Percentiles rank a stretch among this genome's conserved stretches.
phyloP scores from a whole-genome alignment of 2,888 invertebrate species.

The Diarsia brunnea region DNA sequence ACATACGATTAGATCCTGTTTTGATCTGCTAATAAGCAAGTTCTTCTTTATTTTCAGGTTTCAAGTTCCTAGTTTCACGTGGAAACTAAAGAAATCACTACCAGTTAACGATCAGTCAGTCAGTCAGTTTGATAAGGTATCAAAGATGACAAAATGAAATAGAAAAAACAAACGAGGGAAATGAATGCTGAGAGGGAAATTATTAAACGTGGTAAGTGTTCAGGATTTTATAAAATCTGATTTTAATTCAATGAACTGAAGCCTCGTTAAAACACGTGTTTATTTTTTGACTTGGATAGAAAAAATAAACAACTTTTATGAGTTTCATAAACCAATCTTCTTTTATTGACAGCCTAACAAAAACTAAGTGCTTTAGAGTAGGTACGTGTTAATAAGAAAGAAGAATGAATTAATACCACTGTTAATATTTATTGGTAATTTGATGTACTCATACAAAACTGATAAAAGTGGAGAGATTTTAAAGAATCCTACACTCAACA shows the following conservation, averaged over 20 bases:
- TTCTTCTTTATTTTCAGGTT: neutral
- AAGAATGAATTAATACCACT: neutral
- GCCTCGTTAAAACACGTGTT: neutral
- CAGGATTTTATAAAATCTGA: neutral
- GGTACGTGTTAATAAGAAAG: neutral
- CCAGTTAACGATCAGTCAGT: neutral
- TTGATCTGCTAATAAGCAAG: neutral
- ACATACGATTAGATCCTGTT: neutral
- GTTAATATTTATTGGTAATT: neutral
- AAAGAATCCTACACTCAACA: too few species aligned
- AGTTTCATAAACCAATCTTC: neutral
- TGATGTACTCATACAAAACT: neutral
- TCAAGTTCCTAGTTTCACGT: neutral
- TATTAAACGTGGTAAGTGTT: neutral
- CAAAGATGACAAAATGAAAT: neutral
- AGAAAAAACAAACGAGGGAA: neutral
- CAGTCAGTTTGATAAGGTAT: neutral
- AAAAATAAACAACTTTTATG: neutral
- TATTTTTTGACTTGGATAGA: neutral
- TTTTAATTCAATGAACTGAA: neutral
- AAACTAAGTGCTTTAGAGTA: neutral
- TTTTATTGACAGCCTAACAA: neutral
- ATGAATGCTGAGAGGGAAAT: neutral
- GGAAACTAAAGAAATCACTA: neutral
- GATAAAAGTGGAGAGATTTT: too few species aligned